Percentiles rank a stretch among this genome's conserved stretches.
These are phyloP conservation scores for Trichechus manatus DNA, from an alignment of 2,113 vertebrate species.

Conservation along the genomic window DNA sequence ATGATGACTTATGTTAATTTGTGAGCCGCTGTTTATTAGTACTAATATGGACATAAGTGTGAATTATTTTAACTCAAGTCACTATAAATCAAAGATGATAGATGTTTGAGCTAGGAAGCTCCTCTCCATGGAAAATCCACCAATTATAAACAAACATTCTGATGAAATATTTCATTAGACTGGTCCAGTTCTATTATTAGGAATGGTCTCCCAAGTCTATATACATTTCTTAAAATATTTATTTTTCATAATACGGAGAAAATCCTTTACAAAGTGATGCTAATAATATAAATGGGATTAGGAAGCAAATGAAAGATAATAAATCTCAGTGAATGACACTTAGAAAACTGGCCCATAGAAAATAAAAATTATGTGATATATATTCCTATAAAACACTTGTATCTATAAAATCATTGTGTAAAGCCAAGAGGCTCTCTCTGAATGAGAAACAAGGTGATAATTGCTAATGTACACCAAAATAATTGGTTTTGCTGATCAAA, in stretches of 20 bases:
- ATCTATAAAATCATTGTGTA: background rate
- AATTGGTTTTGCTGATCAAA: slow-evolving; percentile 85
- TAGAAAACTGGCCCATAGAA: background rate
- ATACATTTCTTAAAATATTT: slow-evolving; percentile 49
- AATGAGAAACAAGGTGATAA: slow-evolving; percentile 80
- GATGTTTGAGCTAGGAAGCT: slow-evolving; percentile 48
- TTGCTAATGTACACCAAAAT: slow-evolving; percentile 72
- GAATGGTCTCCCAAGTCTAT: background rate
- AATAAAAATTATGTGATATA: background rate
- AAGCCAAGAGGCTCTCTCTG: slow-evolving; percentile 69
- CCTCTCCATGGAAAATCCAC: slow-evolving; percentile 7
- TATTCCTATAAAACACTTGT: background rate
- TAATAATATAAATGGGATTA: background rate
- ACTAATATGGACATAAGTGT: slow-evolving; percentile 52
- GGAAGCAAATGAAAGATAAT: background rate
- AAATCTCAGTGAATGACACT: background rate
- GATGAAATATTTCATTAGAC: slow-evolving; percentile 61
- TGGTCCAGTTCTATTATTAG: background rate
- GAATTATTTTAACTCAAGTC: slow-evolving; percentile 67
- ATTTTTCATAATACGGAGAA: slow-evolving; percentile 5
- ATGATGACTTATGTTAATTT: slow-evolving; percentile 63
- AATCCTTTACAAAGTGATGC: background rate
- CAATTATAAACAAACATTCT: slow-evolving; percentile 44
- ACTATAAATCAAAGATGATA: slow-evolving; percentile 66
- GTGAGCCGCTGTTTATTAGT: slow-evolving; percentile 45